These are phyloP conservation scores for Hoplias malabaricus DNA, from an alignment of 2,113 vertebrate species.

Conservation along the genomic window DNA sequence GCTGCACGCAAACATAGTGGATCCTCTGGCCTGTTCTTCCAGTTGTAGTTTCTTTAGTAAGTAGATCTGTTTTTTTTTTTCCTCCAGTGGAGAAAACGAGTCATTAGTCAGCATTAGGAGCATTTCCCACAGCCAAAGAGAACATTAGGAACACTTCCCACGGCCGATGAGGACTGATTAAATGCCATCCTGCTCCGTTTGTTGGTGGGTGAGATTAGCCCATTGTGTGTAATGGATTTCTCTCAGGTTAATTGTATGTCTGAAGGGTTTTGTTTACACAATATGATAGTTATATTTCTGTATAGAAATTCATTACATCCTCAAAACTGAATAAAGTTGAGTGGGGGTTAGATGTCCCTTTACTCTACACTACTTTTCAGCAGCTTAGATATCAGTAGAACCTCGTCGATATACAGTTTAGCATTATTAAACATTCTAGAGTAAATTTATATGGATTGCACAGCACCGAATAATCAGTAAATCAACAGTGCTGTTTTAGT, in stretches of 20 bases:
- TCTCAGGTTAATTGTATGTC: conserved; percentile 25
- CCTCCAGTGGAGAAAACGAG: conserved; percentile 2
- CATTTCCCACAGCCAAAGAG: conserved; percentile 25
- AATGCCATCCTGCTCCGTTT: conserved; percentile 26
- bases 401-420: too few relatives aligned
- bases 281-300: background rate
- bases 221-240: conserved; percentile 20
- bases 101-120: conserved; percentile 44
- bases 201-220: conserved; percentile 24
- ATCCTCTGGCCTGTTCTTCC: conserved; percentile 5
- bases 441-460: too few relatives aligned
- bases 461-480: too few relatives aligned
- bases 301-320: background rate
- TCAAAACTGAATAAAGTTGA: background rate
- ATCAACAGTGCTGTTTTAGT: too few relatives aligned
- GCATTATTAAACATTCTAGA: too few relatives aligned
- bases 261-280: conserved; percentile 29
- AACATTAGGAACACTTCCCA: conserved; percentile 39
- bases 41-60: conserved; percentile 26
- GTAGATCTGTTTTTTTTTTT: conserved; percentile 4
- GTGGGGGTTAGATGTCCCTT: background rate
- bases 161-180: conserved; percentile 36
- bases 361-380: background rate
- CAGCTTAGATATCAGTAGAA: too few relatives aligned
- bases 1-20: background rate